Evolutionary conservation across 1,140 invertebrate species (phyloP).

Genomic region (Nilaparvata lugens): DNA sequence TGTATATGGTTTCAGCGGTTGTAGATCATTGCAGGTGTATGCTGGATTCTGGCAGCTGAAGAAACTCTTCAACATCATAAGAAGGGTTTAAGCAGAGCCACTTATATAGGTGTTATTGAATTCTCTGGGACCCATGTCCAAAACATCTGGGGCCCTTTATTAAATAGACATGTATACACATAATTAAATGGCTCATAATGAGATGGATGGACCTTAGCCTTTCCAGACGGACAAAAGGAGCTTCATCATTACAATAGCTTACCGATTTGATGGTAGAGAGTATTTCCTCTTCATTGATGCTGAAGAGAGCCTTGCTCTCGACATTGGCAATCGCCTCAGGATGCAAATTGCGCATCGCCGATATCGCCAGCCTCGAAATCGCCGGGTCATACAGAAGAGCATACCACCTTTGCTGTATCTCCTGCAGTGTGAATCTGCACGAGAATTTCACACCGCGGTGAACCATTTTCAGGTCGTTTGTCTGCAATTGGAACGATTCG

Average conservation of each 20-base stretch:
- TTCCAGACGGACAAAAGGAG: too few species aligned
- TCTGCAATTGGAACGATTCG: conserved; percentile 43
- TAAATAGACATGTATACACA: too few species aligned
- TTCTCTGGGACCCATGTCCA: too few species aligned
- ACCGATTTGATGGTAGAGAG: conserved; percentile 75
- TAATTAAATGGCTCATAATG: too few species aligned
- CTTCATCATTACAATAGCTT: conserved; percentile 42
- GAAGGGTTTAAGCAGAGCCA: too few species aligned
- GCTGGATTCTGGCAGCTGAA: too few species aligned
- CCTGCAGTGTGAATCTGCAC: conserved; percentile 85
- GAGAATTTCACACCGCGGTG: conserved; percentile 93
- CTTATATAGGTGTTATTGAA: too few species aligned
- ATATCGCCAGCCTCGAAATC: conserved; percentile 75
- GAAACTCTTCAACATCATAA: too few species aligned
- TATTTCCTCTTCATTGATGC: conserved; percentile 79
- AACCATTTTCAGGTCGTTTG: conserved; percentile 77
- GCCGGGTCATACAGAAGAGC: conserved; percentile 86
- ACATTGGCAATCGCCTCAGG: conserved; percentile 79
- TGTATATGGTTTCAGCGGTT: too few species aligned
- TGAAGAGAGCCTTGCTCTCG: conserved; percentile 82
- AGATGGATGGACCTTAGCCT: too few species aligned
- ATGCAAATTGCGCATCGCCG: conserved; percentile 88
- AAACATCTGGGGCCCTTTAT: too few species aligned
- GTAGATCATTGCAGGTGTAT: too few species aligned
- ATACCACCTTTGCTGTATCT: conserved; percentile 94